Conservation (phyloP, 1,140 invertebrate genomes). For the Wiebesia pumilae region DNA sequence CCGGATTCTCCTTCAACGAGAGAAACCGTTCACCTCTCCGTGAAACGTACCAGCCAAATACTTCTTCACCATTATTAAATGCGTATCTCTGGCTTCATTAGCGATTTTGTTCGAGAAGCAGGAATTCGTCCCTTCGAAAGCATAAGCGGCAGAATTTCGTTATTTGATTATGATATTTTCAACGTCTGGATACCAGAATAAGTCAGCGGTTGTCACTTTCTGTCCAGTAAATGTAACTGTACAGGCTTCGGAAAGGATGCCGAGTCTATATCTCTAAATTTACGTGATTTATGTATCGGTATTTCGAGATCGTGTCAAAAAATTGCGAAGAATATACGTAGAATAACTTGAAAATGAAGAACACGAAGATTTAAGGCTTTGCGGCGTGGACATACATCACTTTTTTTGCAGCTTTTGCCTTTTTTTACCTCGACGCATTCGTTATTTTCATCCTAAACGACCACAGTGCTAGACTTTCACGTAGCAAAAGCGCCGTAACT, state of each 20-base stretch:
- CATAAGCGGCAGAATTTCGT: too few species aligned
- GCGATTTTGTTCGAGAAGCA: too few species aligned
- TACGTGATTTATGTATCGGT: conserved; percentile 20
- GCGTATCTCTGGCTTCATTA: too few species aligned
- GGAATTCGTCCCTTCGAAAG: too few species aligned
- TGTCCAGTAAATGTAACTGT: background rate
- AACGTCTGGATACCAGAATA: background rate
- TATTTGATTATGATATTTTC: background rate
- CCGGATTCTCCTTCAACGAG: too few species aligned
- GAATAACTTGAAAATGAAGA: background rate
- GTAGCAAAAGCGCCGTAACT: background rate
- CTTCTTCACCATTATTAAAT: too few species aligned
- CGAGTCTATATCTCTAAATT: background rate
- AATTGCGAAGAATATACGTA: background rate
- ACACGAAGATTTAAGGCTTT: conserved; percentile 10
- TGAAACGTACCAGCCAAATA: too few species aligned
- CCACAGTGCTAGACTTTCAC: background rate
- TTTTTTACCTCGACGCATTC: background rate
- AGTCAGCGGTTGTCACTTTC: background rate
- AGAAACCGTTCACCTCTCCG: too few species aligned
- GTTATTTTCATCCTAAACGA: background rate
- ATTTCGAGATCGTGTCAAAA: conserved; percentile 4
- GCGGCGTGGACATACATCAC: background rate
- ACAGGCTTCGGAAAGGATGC: background rate
- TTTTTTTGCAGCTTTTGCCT: background rate